phyloP scores from a whole-genome alignment of 2,113 vertebrate genomes.

The Pristiophorus japonicus region DNA sequence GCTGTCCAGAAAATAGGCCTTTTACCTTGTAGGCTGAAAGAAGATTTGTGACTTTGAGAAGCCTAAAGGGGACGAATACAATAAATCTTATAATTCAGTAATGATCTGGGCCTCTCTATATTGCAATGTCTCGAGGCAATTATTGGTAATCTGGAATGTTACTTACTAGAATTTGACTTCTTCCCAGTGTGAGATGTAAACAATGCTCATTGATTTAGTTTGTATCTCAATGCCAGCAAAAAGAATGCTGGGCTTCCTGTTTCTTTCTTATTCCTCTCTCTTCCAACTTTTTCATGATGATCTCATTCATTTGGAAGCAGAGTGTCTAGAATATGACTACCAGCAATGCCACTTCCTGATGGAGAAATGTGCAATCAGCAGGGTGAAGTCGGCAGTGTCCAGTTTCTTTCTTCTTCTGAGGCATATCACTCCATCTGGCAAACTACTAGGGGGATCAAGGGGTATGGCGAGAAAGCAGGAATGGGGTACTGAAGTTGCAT shows the following conservation, averaged over 20 bases:
- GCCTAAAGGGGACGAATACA: neutral
- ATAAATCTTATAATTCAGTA: neutral
- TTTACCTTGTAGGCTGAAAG: neutral
- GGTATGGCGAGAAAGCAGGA: too few relatives aligned
- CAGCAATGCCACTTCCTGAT: neutral
- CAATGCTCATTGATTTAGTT: neutral
- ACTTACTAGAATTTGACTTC: neutral
- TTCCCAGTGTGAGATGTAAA: neutral
- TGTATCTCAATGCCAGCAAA: neutral
- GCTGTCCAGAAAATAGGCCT: neutral
- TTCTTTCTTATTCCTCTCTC: neutral
- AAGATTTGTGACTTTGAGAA: neutral
- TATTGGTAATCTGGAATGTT: constrained; percentile 4
- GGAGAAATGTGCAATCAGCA: neutral
- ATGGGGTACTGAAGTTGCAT: too few relatives aligned
- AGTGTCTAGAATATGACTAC: neutral
- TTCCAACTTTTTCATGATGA: neutral
- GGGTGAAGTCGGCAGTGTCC: neutral
- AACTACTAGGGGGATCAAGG: too few relatives aligned
- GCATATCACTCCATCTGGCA: neutral
- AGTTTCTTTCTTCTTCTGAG: neutral
- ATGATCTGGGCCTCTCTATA: neutral
- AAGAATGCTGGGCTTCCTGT: neutral
- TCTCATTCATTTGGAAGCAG: neutral
- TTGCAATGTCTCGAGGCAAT: neutral